Percentiles rank a stretch among this genome's conserved stretches.
Conservation (phyloP, 2,797 vertebrate species). For the Premnoplex brunnescens region DNA sequence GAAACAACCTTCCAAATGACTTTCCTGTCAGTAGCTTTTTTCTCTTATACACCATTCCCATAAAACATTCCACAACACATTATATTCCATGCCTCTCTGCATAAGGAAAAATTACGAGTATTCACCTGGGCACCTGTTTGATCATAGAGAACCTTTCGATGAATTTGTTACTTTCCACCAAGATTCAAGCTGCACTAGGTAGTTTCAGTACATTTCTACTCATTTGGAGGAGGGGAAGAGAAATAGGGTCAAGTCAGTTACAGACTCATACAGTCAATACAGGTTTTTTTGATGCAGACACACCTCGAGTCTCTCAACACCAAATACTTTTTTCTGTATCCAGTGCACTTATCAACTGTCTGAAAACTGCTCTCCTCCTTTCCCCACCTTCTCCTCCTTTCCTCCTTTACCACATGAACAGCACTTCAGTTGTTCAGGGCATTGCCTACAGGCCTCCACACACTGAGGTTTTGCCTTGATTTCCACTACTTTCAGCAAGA, state of each 20-base stretch:
- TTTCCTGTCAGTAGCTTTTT: neutral
- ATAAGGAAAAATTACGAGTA: neutral
- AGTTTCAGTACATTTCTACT: neutral
- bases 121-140: neutral
- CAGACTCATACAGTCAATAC: neutral
- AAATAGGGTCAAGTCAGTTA: neutral
- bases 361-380: neutral
- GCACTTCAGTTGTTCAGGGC: neutral
- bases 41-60: neutral
- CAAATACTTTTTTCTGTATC: neutral
- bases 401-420: neutral
- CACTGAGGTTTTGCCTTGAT: neutral
- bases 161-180: neutral
- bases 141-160: neutral
- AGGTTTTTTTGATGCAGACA: neutral
- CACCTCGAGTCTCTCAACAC: rapidly evolving
- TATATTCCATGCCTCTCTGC: neutral
- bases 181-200: neutral
- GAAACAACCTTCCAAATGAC: neutral
- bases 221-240: neutral
- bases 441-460: neutral
- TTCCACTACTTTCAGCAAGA: neutral
- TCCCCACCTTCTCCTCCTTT: neutral
- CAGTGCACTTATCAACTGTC: neutral
- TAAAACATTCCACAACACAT: neutral